Percentiles rank a stretch among this genome's conserved stretches.
Conservation (phyloP, 1,140 invertebrate genomes). For the Apis dorsata region DNA sequence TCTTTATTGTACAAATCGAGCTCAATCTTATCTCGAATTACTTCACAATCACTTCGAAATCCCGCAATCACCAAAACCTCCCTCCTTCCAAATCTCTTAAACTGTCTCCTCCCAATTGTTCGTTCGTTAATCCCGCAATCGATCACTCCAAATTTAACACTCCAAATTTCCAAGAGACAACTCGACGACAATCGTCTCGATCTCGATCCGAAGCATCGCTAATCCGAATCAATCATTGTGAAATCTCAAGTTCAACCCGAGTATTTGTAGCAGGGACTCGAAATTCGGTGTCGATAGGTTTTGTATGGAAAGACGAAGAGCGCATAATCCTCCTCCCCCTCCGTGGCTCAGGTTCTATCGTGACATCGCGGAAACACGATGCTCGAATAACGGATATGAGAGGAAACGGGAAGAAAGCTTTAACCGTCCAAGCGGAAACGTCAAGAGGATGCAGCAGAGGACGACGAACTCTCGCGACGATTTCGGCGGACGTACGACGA, state of each 20-base stretch:
- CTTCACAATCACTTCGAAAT: no score
- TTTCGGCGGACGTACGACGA: constrained; percentile 53
- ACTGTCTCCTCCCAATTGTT: no score
- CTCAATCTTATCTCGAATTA: no score
- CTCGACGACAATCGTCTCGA: no score
- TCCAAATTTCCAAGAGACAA: no score
- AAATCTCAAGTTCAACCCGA: not conserved
- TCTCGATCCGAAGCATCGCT: not conserved
- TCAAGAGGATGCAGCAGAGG: constrained; percentile 11
- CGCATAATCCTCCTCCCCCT: no score
- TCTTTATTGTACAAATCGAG: no score
- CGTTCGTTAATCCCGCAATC: no score
- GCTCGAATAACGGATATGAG: constrained; percentile 41
- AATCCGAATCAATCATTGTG: not conserved
- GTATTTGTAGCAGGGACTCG: no score
- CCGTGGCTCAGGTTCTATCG: not conserved
- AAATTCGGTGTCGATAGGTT: not conserved
- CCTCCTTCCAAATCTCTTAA: no score
- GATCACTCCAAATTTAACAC: no score
- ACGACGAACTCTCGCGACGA: constrained; percentile 43
- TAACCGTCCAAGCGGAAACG: constrained; percentile 59
- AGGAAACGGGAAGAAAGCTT: constrained; percentile 64
- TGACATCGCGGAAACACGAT: constrained; percentile 17
- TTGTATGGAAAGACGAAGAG: not conserved
- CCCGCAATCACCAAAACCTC: no score